Base-by-base conservation (phyloP, 2,888 invertebrate species). In the Lumbricus terrestris region DNA sequence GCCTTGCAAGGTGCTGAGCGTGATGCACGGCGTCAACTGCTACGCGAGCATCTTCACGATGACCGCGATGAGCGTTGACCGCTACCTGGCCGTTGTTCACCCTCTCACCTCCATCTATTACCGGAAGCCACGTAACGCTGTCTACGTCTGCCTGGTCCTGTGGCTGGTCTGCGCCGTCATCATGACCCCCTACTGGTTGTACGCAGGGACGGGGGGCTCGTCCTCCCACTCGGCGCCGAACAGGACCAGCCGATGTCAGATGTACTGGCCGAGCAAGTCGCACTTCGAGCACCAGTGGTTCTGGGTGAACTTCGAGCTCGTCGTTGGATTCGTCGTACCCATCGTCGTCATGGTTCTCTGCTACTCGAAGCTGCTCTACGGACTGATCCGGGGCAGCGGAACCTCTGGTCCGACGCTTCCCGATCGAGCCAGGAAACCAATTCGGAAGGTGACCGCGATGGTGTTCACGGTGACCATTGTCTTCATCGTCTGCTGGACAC, bases 41-140 rank as follows among this genome's bases (percentile, higher is more conserved):
- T 92, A 91, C 89, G 92, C 92, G 69, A 91, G 91, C 34, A 92
- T 92, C 40, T 92, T 92, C 83, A 92, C 92, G 34, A 91, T 92
- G 92, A 90, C 91, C 0, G 69, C 91, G 23, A 92, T 92, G 92
- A 91, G 91, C 88, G 69, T 92, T 23, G 92, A 92, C 88, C 90
- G 92, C 20, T 92, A 91, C 47, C 89, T 92, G 33, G 92, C 92
- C 54, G 89, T 91, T 11, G 92, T 91, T 16, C 91, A 91, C 69
- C 92, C 92, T 15, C 90, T 92, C 37, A 85, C 89, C 4, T 92
- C 91, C 15, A 90, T 91, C 20, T 90, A 89, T 13, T 91, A 92
- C 90, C 88, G 92, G n/a, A 91, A 91, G 16, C 82, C 90, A 0
- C 82, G 85, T n/a, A 92, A 91, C 35, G 91, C 92, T 54, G 89